Percentiles rank a stretch among this genome's conserved stretches.
Conservation (phyloP, 92 coral and sea anemone genomes). For the Zoanthus solanderi region DNA sequence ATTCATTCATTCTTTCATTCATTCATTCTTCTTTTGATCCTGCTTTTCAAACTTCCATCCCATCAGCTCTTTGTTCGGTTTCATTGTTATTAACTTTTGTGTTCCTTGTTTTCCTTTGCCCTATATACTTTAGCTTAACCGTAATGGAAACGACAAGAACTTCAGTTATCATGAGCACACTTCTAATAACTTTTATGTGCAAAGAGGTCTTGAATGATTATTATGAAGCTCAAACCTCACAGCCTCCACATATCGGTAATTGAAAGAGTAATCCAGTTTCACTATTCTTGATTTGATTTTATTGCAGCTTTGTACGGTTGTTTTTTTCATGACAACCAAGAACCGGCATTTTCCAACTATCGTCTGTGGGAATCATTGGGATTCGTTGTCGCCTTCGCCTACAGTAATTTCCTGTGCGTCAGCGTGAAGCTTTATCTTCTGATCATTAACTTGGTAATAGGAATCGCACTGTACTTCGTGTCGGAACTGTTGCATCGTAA, state of each 20-base stretch:
- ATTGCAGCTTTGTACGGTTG: slow-evolving; percentile 76
- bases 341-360: slow-evolving; percentile 86
- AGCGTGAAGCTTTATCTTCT: slow-evolving; percentile 77
- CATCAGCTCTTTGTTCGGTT: not conserved
- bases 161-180: not conserved
- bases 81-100: not conserved
- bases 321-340: slow-evolving; percentile 84
- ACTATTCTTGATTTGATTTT: not conserved
- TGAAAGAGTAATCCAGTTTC: not conserved
- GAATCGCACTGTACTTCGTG: slow-evolving; percentile 66
- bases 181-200: not conserved
- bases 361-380: slow-evolving; percentile 87
- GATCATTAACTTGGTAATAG: slow-evolving; percentile 58
- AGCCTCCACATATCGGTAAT: not conserved
- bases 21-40: not conserved
- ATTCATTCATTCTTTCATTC: not conserved
- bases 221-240: not conserved
- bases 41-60: not conserved
- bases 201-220: not conserved
- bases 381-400: slow-evolving; percentile 76
- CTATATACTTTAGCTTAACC: not conserved
- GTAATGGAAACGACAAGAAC: not conserved
- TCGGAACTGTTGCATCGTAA: slow-evolving; percentile 55
- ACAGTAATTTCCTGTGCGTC: slow-evolving; percentile 70
- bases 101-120: not conserved